Evolutionary conservation across 2,888 invertebrate species (phyloP), one percentile per base, ranked within the genome.

Genomic region (Apamea epomidion): DNA sequence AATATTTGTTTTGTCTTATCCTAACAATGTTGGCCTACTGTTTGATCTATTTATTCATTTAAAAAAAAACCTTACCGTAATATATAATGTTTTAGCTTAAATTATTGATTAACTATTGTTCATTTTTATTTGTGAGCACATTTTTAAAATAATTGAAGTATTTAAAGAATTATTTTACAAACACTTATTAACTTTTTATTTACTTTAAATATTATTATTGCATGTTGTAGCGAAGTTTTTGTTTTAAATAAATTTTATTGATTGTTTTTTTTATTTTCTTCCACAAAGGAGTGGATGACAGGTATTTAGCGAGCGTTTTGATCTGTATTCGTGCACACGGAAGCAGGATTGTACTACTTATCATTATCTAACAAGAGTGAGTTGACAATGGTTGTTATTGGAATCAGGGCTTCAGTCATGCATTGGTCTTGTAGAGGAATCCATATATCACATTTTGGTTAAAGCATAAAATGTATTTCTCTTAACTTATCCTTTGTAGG

Each of bases 241-340:
- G 83, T 83, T 83, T 81, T 42, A 60, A 64, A 78, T 81, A 73
- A 48, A 60, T 67, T 80, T 78, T 78, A 70, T 79, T 87, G 87
- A 83, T 86, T 81, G 71, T 85, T 86, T 73, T 73, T 86, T 82
- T 89, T 91, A 92, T 92, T 93, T 92, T 93, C 91, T 92, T 91
- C 89, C 89, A 82, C 92, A 92, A 93, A 93, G 93, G 90, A 88
- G 85, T 93, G 93, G 91, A 92, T 92, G 91, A 92, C 94, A 93
- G 92, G 91, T 91, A 86, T 91, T 90, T 92, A 90, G 86, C 91
- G 85, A 91, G 90, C 90, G 88, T 89, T 90, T 89, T 89, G 91
- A 90, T 93, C 88, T 91, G 92, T 93, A 91, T 93, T 91, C 91
- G 89, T 89, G 90, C 90, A 83, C 91, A 91, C 90, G 87, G 91